Evolutionary conservation across 53 echinoderm and acorn worm genomes (phyloP), one percentile per base, ranked within the genome.

Genomic region (Patiria pectinifera): DNA sequence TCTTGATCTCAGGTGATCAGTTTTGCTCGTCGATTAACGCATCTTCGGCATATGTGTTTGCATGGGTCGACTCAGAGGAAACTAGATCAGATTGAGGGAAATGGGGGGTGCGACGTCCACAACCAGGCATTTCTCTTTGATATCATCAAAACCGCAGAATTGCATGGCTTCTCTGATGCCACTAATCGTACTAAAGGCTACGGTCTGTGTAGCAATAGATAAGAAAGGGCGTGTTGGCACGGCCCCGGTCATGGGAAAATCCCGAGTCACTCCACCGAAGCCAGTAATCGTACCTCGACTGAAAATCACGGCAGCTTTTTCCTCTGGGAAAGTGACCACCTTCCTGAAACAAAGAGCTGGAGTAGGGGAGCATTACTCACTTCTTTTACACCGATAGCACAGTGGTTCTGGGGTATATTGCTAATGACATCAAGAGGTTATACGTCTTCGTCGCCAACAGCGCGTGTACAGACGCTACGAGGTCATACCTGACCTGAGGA

Each of bases 361-460:
- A 89, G 18, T 24, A 70, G 0, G 53, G 87, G 48, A 78, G 75
- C 35, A 71, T 83, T n/a, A 21, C 59, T 47, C 70, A 86, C 13
- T 86, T 86, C 62, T 86, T 86, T 70, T 86, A 71, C 70, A 86
- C 86, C 44, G 86, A 86, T 16, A 86, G 86, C 62, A 96, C 59
- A 35, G 93, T 94, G 44, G 92, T 94, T 10, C 85, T 94, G 11
- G 94, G 96, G 48, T 96, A 94, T 71, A 88, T 96, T 45, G 49
- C 88, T 16, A 94, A 94, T 62, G 89, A 88, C 44, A 60, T 44
- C 78, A 88, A 24, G 75, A 91, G 91, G 10, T 96, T 94, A 49
- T 93, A 96, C 46, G 63, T 94, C 26, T 96, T 94, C 18, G 96
- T 94, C 11, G 94, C 96, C 13, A 91, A 91, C 43, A 62, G 84